A percentile compares a stretch with the other conserved stretches of the same genome.
Evolutionary conservation across 2,888 invertebrate species (phyloP).

Genomic region (Agrochola lychnidis): DNA sequence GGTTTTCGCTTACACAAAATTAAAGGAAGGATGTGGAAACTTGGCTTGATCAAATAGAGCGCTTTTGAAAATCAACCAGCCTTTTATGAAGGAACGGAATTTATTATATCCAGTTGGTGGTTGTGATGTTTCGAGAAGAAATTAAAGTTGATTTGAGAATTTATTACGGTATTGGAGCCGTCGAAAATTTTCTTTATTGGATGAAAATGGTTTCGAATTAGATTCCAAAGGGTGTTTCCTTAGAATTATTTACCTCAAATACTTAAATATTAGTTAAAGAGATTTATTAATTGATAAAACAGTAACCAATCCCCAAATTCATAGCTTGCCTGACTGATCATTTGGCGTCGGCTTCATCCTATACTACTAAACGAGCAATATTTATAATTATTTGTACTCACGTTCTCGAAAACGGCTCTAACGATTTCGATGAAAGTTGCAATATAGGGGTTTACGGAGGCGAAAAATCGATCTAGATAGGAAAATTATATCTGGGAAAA

Average conservation of each 20-base stretch:
- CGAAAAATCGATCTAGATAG: no score
- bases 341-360: not conserved
- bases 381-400: no score
- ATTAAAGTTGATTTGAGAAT: conserved; percentile 26
- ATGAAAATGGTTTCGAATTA: not conserved
- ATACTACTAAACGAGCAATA: no score
- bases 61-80: conserved; percentile 56
- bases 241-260: not conserved
- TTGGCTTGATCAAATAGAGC: conserved; percentile 54
- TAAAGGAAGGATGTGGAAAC: conserved; percentile 51
- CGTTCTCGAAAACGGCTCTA: no score
- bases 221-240: not conserved
- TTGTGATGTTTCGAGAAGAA: conserved; percentile 23
- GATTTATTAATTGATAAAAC: no score
- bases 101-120: conserved; percentile 23
- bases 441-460: no score
- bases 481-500: no score
- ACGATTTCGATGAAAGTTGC: no score
- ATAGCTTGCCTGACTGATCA: not conserved
- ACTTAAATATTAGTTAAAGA: not conserved
- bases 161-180: not conserved
- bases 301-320: not conserved
- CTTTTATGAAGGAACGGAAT: conserved; percentile 35
- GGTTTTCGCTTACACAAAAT: conserved; percentile 61
- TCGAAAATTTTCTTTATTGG: not conserved